Conservation (phyloP, 2,113 vertebrate genomes). For the Paralichthys olivaceus region DNA sequence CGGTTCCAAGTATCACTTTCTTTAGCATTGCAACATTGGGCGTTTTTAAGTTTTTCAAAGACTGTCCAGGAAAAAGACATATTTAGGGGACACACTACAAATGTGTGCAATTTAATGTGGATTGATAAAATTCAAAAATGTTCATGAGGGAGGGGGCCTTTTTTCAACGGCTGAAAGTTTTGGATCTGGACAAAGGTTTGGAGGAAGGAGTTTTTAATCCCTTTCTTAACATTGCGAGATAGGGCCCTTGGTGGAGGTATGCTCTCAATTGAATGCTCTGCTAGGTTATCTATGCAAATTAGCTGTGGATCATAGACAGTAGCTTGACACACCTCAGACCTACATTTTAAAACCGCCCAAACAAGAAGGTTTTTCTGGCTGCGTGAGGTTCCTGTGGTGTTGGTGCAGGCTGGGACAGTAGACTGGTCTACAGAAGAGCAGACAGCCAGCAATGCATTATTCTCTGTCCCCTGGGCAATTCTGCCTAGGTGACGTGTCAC, state of each 20-base stretch:
- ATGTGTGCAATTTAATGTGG: constrained; percentile 2
- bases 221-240: too few relatives aligned
- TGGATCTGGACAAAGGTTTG: too few relatives aligned
- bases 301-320: constrained; percentile 5
- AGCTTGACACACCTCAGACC: constrained; percentile 11
- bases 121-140: neutral
- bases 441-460: constrained; percentile 21
- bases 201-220: too few relatives aligned
- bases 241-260: too few relatives aligned
- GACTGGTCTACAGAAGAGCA: constrained; percentile 34
- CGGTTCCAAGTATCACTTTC: too few relatives aligned
- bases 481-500: constrained; percentile 70
- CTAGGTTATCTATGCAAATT: constrained; percentile 20
- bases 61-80: too few relatives aligned
- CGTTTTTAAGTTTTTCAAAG: too few relatives aligned
- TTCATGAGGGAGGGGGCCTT: too few relatives aligned
- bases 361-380: constrained; percentile 44
- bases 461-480: constrained; percentile 4
- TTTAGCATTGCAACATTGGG: too few relatives aligned
- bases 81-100: too few relatives aligned
- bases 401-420: constrained; percentile 40
- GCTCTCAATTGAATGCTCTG: neutral
- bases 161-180: too few relatives aligned
- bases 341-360: constrained; percentile 30
- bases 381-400: constrained; percentile 34